Percentiles rank a stretch among this genome's conserved stretches.
Evolutionary conservation across 2,888 invertebrate species (phyloP).

Genomic region (Lamellibrachia satsuma): DNA sequence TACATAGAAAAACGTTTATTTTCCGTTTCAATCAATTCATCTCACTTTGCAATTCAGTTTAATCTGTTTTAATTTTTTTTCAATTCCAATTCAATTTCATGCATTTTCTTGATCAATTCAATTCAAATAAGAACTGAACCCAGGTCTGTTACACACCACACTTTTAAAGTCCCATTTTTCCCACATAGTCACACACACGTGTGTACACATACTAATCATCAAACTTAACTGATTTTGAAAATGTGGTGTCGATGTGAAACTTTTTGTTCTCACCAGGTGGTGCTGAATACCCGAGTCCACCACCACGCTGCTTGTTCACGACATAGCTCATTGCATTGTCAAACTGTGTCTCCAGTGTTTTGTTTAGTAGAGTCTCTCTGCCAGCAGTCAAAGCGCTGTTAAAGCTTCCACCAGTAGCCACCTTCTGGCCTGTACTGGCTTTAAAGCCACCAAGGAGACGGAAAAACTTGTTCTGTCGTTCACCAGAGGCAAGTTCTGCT

Average conservation of each 20-base stretch:
- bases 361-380: neutral
- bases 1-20: no score
- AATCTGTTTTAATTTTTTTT: no score
- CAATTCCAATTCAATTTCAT: no score
- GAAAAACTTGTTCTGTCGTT: neutral
- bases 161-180: no score
- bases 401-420: neutral
- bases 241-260: neutral
- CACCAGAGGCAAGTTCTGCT: neutral
- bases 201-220: neutral
- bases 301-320: neutral
- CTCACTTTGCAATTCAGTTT: no score
- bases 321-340: neutral
- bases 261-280: conserved; percentile 9
- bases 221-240: neutral
- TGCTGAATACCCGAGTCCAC: neutral
- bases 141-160: no score
- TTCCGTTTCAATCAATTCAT: no score
- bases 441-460: neutral
- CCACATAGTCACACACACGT: neutral
- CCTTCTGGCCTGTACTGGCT: neutral
- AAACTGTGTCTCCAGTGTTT: neutral
- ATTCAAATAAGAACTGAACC: no score
- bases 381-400: neutral
- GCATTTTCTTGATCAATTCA: no score